These are phyloP conservation scores for Characodon lateralis DNA, from an alignment of 2,797 vertebrate genomes.

Conservation along the genomic window DNA sequence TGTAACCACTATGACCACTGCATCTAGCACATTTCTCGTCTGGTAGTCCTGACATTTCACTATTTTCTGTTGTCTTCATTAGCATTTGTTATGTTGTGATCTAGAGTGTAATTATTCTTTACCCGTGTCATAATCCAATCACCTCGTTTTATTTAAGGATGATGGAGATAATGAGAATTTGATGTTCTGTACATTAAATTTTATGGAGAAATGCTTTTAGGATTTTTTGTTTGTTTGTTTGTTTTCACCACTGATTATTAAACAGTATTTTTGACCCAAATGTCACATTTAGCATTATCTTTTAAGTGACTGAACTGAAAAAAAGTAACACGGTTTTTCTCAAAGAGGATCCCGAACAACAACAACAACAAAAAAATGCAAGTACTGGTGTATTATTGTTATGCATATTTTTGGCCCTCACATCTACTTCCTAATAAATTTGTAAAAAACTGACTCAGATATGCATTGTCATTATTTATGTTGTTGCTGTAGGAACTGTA, in stretches of 20 bases:
- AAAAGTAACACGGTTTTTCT: constrained; percentile 66
- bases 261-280: constrained; percentile 38
- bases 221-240: constrained; percentile 53
- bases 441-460: constrained; percentile 45
- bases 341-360: constrained; percentile 67
- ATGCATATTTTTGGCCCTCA: constrained; percentile 68
- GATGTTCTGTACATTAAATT: constrained; percentile 74
- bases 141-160: constrained; percentile 66
- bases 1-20: constrained; percentile 73
- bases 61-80: constrained; percentile 30
- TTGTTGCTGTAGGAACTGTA: neutral
- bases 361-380: constrained; percentile 13
- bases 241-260: constrained; percentile 48
- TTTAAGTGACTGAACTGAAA: constrained; percentile 43
- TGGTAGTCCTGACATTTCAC: constrained; percentile 72
- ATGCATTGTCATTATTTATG: neutral
- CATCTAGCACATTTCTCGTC: constrained; percentile 60
- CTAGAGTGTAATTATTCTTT: constrained; percentile 75
- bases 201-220: constrained; percentile 50
- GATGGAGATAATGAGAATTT: constrained; percentile 51
- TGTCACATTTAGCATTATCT: constrained; percentile 22
- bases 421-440: constrained; percentile 75
- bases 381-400: constrained; percentile 45
- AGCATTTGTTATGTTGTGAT: constrained; percentile 67
- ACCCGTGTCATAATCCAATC: constrained; percentile 50